phyloP scores from a whole-genome alignment of 2,888 invertebrate species.

The Trissolcus brochymenae region DNA sequence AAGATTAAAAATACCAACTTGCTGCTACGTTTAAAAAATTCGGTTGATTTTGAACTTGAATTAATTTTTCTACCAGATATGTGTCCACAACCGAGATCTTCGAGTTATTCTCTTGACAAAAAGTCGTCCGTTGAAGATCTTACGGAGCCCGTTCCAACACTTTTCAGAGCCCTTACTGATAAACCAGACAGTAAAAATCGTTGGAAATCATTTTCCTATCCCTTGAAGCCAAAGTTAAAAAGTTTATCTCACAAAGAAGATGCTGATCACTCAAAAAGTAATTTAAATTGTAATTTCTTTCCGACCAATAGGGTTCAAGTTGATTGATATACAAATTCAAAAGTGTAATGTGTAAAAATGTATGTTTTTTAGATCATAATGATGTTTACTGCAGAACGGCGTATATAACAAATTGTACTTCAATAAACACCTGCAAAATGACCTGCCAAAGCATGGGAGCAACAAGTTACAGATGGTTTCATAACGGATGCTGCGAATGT shows the following conservation, averaged over 20 bases:
- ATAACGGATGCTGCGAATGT: constrained; percentile 94
- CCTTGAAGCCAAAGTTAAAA: constrained; percentile 13
- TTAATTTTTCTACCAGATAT: constrained; percentile 8
- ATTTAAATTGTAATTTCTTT: not conserved
- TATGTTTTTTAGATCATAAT: not conserved
- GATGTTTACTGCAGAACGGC: constrained; percentile 89
- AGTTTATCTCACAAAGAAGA: constrained; percentile 23
- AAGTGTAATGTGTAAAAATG: too few species aligned
- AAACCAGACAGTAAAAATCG: constrained; percentile 23
- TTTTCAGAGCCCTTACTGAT: constrained; percentile 31
- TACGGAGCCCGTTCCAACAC: constrained; percentile 12
- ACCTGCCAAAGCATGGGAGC: constrained; percentile 89
- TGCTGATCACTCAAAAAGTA: constrained; percentile 12
- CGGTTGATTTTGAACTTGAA: not conserved
- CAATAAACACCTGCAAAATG: constrained; percentile 88
- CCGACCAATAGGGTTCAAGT: not conserved
- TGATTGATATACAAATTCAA: too few species aligned
- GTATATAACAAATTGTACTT: constrained; percentile 90
- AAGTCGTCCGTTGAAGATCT: constrained; percentile 33
- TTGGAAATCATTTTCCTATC: constrained; percentile 30
- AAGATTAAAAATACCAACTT: too few species aligned
- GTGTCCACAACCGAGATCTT: constrained; percentile 20
- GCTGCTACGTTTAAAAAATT: too few species aligned
- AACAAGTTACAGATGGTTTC: constrained; percentile 90
- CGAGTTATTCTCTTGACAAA: constrained; percentile 12